Base-by-base conservation (phyloP, 2,797 vertebrate species). In the Enteromius trimaculatus region DNA sequence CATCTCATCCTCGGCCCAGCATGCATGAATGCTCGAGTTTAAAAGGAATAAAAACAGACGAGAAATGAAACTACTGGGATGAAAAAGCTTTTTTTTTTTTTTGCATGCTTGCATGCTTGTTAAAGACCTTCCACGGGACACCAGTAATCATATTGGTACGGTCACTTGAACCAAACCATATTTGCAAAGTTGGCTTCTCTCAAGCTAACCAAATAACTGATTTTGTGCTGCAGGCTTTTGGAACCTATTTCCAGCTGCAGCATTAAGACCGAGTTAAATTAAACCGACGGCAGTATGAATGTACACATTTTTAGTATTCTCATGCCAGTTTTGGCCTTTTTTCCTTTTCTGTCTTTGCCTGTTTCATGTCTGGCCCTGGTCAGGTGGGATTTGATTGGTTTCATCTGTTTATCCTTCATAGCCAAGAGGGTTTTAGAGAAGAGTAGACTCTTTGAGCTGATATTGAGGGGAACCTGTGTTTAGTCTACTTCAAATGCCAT, bases 401-500 rank as follows among this genome's bases (percentile, higher is more conserved):
- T 94, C 89, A 88, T 94, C 90, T 92, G 91, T 94, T 80, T 88
- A 94, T 93, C 93, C 90, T 86, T 92, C 88, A 91, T 89, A 92
- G 91, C 91, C 90, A 81, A 90, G 85, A 92, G 92, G 92, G 92
- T 93, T 94, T 94, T 90, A 90, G 86, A 84, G 86, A 91, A 92
- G 90, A 87, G 88, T 87, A 91, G 85, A 85, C 90, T 92, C 91
- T 91, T 91, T 88, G 91, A 93, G 93, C 94, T 94, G 92, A 94
- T 90, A 90, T 92, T 89, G 92, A 94, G 92, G 92, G 91, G 89
- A 93, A 92, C 90, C 90, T 90, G 90, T 92, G 92, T 94, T 95
- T 94, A 92, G 94, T 95, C 92, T 95, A 92, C 93, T 94, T 95
- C 93, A 95, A 94, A 94, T 95, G 91, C 92, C 93, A 94, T 92